Evolutionary conservation across 2,888 invertebrate species (phyloP).

Genomic region (Branchinecta sandiegonensis): DNA sequence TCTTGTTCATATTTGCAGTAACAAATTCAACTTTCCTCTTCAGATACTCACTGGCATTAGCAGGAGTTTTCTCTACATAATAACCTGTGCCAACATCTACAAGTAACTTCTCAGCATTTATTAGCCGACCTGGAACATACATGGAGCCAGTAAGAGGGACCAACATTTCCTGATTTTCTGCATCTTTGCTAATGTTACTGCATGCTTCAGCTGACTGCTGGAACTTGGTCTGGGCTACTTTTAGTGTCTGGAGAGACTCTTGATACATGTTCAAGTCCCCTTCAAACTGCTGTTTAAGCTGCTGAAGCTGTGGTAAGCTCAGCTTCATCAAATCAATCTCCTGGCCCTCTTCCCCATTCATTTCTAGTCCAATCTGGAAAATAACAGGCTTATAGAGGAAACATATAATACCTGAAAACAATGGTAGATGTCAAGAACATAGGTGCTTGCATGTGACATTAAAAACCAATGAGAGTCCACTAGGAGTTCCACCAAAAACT

Average conservation of each 20-base stretch:
- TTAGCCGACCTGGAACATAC: slow-evolving; percentile 84
- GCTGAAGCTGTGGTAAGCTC: slow-evolving; percentile 61
- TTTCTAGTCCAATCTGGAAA: background rate
- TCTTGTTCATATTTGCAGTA: slow-evolving; percentile 85
- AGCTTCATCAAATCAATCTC: slow-evolving; percentile 67
- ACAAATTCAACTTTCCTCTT: slow-evolving; percentile 78
- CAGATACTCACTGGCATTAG: slow-evolving; percentile 78
- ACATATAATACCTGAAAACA: too few species aligned
- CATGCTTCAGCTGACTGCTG: slow-evolving; percentile 70
- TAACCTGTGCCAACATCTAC: slow-evolving; percentile 96
- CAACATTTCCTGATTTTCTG: slow-evolving; percentile 66
- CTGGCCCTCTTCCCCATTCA: slow-evolving; percentile 34
- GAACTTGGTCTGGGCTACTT: slow-evolving; percentile 79
- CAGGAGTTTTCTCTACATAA: slow-evolving; percentile 75
- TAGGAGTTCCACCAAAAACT: too few species aligned
- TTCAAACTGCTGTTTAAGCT: slow-evolving; percentile 72
- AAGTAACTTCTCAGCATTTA: slow-evolving; percentile 68
- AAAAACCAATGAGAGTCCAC: too few species aligned
- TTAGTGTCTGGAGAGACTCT: slow-evolving; percentile 74
- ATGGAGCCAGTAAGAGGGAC: slow-evolving; percentile 93
- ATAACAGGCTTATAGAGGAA: too few species aligned
- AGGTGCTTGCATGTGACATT: too few species aligned
- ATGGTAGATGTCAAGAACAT: too few species aligned
- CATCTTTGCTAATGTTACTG: slow-evolving; percentile 57
- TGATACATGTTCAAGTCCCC: slow-evolving; percentile 76